These are phyloP conservation scores for Moxostoma hubbsi DNA, from an alignment of 2,797 vertebrate genomes.

Conservation along the genomic window DNA sequence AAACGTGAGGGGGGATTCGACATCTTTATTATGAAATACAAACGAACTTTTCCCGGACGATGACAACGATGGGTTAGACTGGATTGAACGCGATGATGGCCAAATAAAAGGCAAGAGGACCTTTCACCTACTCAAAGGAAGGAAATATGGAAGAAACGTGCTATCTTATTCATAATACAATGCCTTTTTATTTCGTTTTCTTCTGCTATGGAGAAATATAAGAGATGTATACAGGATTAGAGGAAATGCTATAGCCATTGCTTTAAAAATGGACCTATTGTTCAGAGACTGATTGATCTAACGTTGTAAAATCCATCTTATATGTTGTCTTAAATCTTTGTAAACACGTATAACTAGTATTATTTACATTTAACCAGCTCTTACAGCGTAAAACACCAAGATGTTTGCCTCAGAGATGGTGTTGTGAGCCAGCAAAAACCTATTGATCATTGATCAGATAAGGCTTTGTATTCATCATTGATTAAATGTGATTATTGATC, in stretches of 20 bases:
- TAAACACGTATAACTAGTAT: not conserved
- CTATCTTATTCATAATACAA: conserved; percentile 14
- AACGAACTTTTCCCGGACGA: conserved; percentile 70
- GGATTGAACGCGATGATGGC: conserved; percentile 79
- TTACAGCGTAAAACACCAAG: not conserved
- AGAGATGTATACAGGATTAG: not conserved
- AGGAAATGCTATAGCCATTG: not conserved
- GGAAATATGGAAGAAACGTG: conserved; percentile 1
- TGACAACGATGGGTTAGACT: conserved; percentile 83
- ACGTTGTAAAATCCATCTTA: not conserved
- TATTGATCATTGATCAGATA: conserved; percentile 29
- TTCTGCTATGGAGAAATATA: not conserved
- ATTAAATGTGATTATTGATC: conserved; percentile 66
- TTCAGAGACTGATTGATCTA: conserved; percentile 1
- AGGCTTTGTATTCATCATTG: conserved; percentile 40
- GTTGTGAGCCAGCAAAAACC: conserved; percentile 1
- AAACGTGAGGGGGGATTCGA: conserved; percentile 65
- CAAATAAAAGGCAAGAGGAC: conserved; percentile 82
- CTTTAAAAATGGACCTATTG: conserved; percentile 17
- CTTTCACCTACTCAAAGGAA: conserved; percentile 58
- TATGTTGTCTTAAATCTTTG: no score
- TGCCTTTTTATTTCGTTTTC: not conserved
- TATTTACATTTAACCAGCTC: not conserved
- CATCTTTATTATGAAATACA: conserved; percentile 70
- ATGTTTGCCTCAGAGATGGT: not conserved